phyloP scores from a whole-genome alignment of 1,140 invertebrate genomes.

The Eupeodes corollae region DNA sequence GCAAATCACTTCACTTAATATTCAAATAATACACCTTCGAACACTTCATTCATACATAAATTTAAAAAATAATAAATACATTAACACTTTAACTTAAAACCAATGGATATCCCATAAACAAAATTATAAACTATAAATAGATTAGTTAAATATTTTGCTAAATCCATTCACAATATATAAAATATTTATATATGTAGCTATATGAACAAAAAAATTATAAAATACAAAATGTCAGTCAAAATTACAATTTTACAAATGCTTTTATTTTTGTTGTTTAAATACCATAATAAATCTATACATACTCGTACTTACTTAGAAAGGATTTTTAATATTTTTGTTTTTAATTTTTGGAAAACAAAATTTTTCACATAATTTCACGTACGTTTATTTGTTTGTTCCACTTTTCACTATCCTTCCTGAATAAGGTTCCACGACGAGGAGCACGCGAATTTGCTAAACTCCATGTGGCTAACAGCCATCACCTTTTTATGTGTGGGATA shows the following conservation, averaged over 20 bases:
- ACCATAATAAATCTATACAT: too few species aligned
- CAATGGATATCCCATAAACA: background rate
- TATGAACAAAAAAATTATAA: background rate
- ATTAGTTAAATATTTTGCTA: background rate
- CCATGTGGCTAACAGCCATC: conserved; percentile 87
- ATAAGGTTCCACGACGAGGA: conserved; percentile 73
- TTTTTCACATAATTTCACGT: conserved; percentile 37
- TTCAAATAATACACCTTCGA: too few species aligned
- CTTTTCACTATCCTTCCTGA: conserved; percentile 34
- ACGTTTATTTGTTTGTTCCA: conserved; percentile 38
- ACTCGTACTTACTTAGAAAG: too few species aligned
- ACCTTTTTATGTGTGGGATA: conserved; percentile 74
- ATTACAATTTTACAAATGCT: too few species aligned
- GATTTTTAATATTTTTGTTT: too few species aligned
- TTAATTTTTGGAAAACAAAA: background rate
- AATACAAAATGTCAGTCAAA: too few species aligned
- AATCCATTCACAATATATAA: background rate
- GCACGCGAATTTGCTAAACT: conserved; percentile 83
- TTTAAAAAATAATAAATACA: too few species aligned
- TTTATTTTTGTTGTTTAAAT: too few species aligned
- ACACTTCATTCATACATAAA: too few species aligned
- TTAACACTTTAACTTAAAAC: too few species aligned
- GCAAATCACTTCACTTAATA: too few species aligned
- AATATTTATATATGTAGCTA: too few species aligned
- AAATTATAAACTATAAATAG: background rate